Evolutionary conservation across 2,113 vertebrate species (phyloP), one percentile per base, ranked within the genome.

Genomic region (Brachirus orientalis): DNA sequence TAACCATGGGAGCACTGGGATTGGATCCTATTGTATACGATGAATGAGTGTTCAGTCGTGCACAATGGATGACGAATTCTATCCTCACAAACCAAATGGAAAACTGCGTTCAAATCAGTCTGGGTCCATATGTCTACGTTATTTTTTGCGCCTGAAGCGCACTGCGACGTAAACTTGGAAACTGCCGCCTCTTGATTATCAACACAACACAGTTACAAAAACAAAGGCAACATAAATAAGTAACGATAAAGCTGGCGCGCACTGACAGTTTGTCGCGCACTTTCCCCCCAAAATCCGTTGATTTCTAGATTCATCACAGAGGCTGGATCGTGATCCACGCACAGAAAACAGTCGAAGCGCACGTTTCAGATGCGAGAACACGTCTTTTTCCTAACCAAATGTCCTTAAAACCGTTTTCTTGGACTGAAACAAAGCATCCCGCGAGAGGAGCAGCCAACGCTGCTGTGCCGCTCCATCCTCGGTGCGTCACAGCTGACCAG

Each of bases 21-120:
- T 89, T 91, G 89, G 87, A 69, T 73, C 58, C 77, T 36, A 84
- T 90, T 88, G 85, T 89, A 73, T 86, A 77, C 61, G 69, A 40
- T 77, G 57, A 84, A 82, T 70, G 77, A 69, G 79, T 75, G 75
- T 86, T 87, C 79, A 85, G 68, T 69, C 6, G 10, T 14, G n/a
- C 52, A 85, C 56, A 89, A 77, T 80, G 74, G 71, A 75, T 65
- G 82, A 73, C 71, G 70, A 76, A 51, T 55, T 48, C 28, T 61
- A 79, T 47, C 47, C 40, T 17, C 46, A 46, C 53, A 74, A 60
- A 64, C 61, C 61, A 63, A 71, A 86, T 55, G 51, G 70, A 76
- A 82, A 65, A 53, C 28, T 54, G 16, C 22, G 4, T 18, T 61
- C 28, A 63, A 51, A 74, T 62, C 77, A 59, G 10, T 37, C 35